Evolutionary conservation across 2,888 invertebrate species (phyloP).

Genomic region (Drosophila bunnanda): DNA sequence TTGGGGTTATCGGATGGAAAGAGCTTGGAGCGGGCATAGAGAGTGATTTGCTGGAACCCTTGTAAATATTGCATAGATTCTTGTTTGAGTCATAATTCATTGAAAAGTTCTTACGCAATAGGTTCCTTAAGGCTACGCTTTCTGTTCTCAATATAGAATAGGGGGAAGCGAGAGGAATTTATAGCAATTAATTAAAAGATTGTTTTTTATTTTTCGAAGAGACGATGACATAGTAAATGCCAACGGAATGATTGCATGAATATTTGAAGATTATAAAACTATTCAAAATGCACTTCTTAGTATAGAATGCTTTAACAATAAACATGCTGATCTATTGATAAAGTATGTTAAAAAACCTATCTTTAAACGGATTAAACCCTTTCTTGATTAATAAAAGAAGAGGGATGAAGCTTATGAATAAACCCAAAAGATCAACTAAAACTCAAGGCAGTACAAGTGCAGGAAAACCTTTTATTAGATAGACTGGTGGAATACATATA

Average conservation of each 20-base stretch:
- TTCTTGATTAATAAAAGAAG: background rate
- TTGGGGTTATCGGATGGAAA: slow-evolving; percentile 53
- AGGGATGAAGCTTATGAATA: too few relatives aligned
- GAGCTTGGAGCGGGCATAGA: background rate
- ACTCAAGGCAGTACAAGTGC: slow-evolving; percentile 1
- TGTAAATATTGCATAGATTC: background rate
- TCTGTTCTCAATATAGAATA: background rate
- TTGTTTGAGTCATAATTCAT: background rate
- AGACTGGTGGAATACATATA: slow-evolving; percentile 14
- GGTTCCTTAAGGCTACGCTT: background rate
- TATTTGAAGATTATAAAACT: background rate
- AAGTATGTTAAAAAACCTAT: too few relatives aligned
- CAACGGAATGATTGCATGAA: background rate
- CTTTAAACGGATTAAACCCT: too few relatives aligned
- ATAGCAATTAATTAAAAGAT: background rate
- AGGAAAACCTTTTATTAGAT: slow-evolving; percentile 22
- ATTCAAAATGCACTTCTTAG: background rate
- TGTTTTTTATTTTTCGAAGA: background rate
- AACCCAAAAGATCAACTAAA: background rate
- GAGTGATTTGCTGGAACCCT: background rate
- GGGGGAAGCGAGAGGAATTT: background rate
- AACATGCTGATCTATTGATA: background rate
- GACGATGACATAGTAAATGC: slow-evolving; percentile 3
- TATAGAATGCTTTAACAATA: background rate
- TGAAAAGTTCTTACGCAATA: background rate